phyloP scores from a whole-genome alignment of 2,888 invertebrate genomes.

The Microdon myrmicae region DNA sequence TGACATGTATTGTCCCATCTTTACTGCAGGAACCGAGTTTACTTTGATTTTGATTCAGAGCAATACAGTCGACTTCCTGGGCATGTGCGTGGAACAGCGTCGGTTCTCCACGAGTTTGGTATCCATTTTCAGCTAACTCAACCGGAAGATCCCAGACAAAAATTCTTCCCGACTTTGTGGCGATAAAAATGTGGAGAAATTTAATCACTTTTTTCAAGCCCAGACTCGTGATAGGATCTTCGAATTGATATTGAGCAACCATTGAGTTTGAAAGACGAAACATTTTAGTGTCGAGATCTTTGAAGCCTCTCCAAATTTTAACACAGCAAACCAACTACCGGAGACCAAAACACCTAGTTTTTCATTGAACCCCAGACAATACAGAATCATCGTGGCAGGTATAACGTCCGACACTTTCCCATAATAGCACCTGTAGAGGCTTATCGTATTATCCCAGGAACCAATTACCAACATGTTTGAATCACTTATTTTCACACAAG shows the following conservation, averaged over 20 bases:
- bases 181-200: constrained; percentile 59
- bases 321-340: constrained; percentile 84
- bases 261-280: constrained; percentile 54
- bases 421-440: constrained; percentile 85
- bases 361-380: constrained; percentile 69
- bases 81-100: constrained; percentile 63
- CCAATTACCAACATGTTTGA: constrained; percentile 78
- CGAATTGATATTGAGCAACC: constrained; percentile 53
- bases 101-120: constrained; percentile 66
- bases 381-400: constrained; percentile 83
- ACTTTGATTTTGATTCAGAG: constrained; percentile 48
- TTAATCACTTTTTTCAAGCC: constrained; percentile 22
- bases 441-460: constrained; percentile 86
- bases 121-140: constrained; percentile 66
- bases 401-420: constrained; percentile 81
- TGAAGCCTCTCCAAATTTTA: constrained; percentile 56
- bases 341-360: constrained; percentile 72
- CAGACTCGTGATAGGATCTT: constrained; percentile 51
- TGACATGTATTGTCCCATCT: constrained; percentile 68
- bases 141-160: constrained; percentile 72
- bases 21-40: constrained; percentile 52
- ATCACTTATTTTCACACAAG: constrained; percentile 77
- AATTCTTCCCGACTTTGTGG: constrained; percentile 82
- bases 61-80: constrained; percentile 45
- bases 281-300: constrained; percentile 49